Evolutionary conservation across 2,113 vertebrate genomes (phyloP), one percentile per base, ranked within the genome.

Genomic region (Cacatua alba): DNA sequence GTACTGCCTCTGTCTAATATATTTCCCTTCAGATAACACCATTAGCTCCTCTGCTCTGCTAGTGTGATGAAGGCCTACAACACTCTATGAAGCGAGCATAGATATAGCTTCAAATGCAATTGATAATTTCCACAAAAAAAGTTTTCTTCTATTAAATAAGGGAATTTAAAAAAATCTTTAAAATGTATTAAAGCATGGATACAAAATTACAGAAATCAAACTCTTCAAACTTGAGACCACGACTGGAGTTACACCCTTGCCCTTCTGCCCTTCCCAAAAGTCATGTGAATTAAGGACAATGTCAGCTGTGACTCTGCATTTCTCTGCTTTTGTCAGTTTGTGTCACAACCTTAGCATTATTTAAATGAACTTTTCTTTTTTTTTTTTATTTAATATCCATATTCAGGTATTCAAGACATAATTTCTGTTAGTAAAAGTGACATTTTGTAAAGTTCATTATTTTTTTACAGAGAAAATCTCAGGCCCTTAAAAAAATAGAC

Each of bases 401-500:
- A 92, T 97, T 97, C 95, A 97, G 97, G 94, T 97, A 94, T 97
- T 96, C 8, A 35, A 97, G 93, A 94, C 82, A 8, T 98, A 98
- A 98, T 98, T 98, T 98, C 98, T 98, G 85, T 98, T 98, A 97
- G 97, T 96, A 97, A 98, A 98, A 98, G 77, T 98, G 98, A 98
- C 98, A 98, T 98, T 98, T 98, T 64, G 95, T 94, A 98, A 98
- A 98, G 98, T 98, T 98, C 98, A 98, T 98, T 98, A 97, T 98
- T 97, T 97, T 98, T 95, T 96, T 79, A 92, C 75, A 14, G 94
- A 82, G 97, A 96, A 95, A 97, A 97, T 98, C 96, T 97, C 89
- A 83, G 85, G 89, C 93, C 83, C 94, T 92, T 96, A 89, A 92
- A 97, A 97, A 97, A 97, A 93, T 5, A 97, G 97, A 77, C 90